Percentiles rank a stretch among this genome's conserved stretches.
phyloP scores from a whole-genome alignment of 2,797 vertebrate species.

The Bovichtus diacanthus region DNA sequence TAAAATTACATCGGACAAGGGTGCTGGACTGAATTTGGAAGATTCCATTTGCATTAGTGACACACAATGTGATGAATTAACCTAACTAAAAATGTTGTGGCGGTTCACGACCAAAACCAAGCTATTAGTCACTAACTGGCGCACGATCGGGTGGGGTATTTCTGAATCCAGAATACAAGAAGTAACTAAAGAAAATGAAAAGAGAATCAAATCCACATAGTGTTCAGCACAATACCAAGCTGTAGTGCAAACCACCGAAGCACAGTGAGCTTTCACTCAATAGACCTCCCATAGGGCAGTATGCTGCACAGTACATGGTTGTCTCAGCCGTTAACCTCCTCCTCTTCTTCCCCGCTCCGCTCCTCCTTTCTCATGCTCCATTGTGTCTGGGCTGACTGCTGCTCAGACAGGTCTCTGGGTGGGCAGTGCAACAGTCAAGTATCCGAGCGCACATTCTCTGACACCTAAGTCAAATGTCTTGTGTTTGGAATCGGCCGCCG shows the following conservation, averaged over 20 bases:
- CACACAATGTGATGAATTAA: background rate
- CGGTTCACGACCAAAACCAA: background rate
- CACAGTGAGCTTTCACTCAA: conserved; percentile 67
- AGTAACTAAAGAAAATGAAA: conserved; percentile 25
- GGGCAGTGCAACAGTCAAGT: conserved; percentile 68
- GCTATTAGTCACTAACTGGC: conserved; percentile 6
- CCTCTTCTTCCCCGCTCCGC: conserved; percentile 19
- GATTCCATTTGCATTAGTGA: background rate
- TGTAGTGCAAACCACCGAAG: conserved; percentile 52
- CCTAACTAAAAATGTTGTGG: conserved; percentile 2
- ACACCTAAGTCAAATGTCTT: conserved; percentile 67
- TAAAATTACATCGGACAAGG: conserved; percentile 13
- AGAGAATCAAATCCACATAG: conserved; percentile 34
- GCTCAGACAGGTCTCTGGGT: conserved; percentile 64
- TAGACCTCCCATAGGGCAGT: conserved; percentile 65
- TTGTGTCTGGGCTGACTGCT: conserved; percentile 60
- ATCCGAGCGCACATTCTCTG: conserved; percentile 54
- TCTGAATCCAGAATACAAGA: conserved; percentile 1
- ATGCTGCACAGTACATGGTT: conserved; percentile 56
- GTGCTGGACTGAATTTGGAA: conserved; percentile 9
- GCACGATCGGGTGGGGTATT: background rate
- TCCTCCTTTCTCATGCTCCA: conserved; percentile 39
- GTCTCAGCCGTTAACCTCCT: conserved; percentile 70
- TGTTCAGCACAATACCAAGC: conserved; percentile 32
- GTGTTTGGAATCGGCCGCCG: conserved; percentile 56